These are phyloP conservation scores for Neopipo cinnamomea DNA, from an alignment of 2,113 vertebrate species.

Conservation along the genomic window DNA sequence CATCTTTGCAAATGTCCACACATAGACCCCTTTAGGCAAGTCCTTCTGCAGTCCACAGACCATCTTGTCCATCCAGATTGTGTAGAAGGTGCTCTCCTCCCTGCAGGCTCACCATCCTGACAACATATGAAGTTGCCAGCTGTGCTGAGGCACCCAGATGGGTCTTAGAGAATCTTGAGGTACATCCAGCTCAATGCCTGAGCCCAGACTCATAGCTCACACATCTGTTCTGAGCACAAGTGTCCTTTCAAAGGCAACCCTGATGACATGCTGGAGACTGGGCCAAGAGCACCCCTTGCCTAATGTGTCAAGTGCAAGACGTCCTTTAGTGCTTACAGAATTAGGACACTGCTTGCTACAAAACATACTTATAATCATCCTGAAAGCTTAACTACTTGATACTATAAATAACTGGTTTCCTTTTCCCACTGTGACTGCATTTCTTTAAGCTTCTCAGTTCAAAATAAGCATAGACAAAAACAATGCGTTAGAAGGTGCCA, in stretches of 20 bases:
- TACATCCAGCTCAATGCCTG: rapidly evolving
- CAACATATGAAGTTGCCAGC: not conserved
- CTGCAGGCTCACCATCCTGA: rapidly evolving
- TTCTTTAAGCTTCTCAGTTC: not conserved
- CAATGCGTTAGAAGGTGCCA: not conserved
- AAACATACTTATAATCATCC: not conserved
- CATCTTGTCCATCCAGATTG: not conserved
- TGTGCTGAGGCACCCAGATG: not conserved
- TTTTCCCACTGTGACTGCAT: not conserved
- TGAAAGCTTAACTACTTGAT: not conserved
- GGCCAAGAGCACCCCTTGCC: not conserved
- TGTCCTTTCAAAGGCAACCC: not conserved
- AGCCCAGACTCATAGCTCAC: rapidly evolving
- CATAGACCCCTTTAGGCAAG: not conserved
- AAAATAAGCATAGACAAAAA: conserved; percentile 2
- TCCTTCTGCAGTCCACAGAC: not conserved
- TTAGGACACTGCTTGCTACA: not conserved
- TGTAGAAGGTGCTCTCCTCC: not conserved
- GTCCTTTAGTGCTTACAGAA: not conserved
- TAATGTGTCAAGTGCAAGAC: not conserved
- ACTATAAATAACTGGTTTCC: not conserved
- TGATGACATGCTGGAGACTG: not conserved
- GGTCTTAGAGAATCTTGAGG: not conserved
- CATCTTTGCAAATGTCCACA: rapidly evolving
- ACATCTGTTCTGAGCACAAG: not conserved